phyloP scores from a whole-genome alignment of 2,797 vertebrate species.

The Apogon talboti region DNA sequence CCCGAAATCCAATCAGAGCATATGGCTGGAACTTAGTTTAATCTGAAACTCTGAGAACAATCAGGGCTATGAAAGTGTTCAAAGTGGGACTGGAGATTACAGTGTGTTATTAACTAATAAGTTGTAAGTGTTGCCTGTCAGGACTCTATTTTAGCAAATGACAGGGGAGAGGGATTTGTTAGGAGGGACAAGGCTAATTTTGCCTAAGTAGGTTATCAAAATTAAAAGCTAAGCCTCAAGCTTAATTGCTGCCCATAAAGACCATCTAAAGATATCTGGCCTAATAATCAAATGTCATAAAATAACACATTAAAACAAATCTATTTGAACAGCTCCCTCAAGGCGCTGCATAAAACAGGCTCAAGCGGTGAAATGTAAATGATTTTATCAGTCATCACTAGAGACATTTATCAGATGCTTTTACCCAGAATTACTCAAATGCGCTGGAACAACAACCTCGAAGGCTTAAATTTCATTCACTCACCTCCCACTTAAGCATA shows the following conservation, averaged over 20 bases:
- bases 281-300: conserved; percentile 59
- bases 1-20: background rate
- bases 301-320: conserved; percentile 18
- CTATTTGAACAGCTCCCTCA: conserved; percentile 8
- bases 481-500: background rate
- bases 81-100: conserved; percentile 17
- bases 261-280: conserved; percentile 73
- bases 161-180: conserved; percentile 30
- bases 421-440: background rate
- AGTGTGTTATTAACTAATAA: conserved; percentile 26
- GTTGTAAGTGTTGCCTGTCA: background rate
- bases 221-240: conserved; percentile 59
- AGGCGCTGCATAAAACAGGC: background rate
- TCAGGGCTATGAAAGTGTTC: conserved; percentile 19
- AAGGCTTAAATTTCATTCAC: conserved; percentile 4
- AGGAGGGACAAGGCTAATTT: conserved; percentile 57
- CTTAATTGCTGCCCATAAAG: conserved; percentile 56
- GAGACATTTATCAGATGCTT: conserved; percentile 8
- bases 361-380: background rate
- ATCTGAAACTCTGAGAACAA: conserved; percentile 26
- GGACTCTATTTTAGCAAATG: conserved; percentile 25
- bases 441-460: background rate
- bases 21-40: conserved; percentile 29
- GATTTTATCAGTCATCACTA: background rate
- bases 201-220: conserved; percentile 72